Conservation (phyloP, 2,888 invertebrate genomes). For the Leptinotarsa juncta region DNA sequence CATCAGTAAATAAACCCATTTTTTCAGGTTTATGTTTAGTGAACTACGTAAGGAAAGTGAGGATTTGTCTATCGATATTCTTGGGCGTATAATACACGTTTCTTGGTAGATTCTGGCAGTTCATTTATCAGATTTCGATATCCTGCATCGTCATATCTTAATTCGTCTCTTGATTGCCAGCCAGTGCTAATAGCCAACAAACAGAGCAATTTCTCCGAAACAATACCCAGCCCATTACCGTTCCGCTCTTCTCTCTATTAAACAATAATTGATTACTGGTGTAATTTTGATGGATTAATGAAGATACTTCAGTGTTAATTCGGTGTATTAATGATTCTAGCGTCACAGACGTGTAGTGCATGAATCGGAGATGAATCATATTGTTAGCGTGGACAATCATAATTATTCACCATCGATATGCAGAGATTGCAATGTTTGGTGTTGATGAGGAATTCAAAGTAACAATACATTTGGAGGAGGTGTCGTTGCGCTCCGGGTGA, state of each 20-base stretch:
- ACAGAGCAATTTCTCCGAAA: conserved; percentile 5
- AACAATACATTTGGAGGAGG: no score
- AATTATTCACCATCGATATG: neutral
- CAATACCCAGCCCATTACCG: neutral
- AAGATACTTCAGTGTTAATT: neutral
- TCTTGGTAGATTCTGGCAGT: no score
- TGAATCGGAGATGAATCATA: neutral
- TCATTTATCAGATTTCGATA: neutral
- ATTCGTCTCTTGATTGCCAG: neutral
- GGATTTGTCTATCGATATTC: no score
- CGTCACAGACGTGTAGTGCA: neutral
- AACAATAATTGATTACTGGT: conserved; percentile 18
- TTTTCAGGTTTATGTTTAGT: no score
- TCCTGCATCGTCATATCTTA: neutral
- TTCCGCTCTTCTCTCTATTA: neutral
- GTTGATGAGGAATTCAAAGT: no score
- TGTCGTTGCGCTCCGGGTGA: no score
- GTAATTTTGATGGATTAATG: conserved; percentile 13
- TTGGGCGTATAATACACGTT: no score
- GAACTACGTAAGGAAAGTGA: no score
- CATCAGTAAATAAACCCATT: no score
- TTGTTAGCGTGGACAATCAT: conserved; percentile 3
- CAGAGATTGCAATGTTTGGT: neutral
- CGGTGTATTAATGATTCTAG: conserved; percentile 2
- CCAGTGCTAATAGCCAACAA: neutral